phyloP scores from a whole-genome alignment of 2,888 invertebrate species.

The Noctua fimbriata region DNA sequence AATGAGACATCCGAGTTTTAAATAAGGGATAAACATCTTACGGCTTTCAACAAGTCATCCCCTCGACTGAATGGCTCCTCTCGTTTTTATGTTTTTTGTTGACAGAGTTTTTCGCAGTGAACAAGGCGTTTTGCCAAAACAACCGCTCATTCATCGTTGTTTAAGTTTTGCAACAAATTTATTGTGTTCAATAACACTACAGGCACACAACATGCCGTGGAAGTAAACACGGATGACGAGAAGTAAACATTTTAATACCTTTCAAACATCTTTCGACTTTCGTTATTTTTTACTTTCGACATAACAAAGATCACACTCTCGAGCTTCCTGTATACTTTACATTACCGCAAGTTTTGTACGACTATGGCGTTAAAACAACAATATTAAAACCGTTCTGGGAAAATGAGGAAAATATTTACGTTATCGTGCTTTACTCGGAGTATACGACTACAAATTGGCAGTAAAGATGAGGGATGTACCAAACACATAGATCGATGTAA shows the following conservation, averaged over 20 bases:
- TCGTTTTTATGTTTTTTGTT: slow-evolving; percentile 38
- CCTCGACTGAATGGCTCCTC: slow-evolving; percentile 28
- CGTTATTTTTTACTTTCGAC: slow-evolving; percentile 57
- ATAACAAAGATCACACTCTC: slow-evolving; percentile 57
- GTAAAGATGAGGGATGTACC: slow-evolving; percentile 34
- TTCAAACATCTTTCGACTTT: slow-evolving; percentile 40
- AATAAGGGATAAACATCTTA: slow-evolving; percentile 46
- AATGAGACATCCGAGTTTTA: slow-evolving; percentile 43
- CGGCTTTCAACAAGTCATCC: slow-evolving; percentile 53
- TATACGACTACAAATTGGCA: slow-evolving; percentile 29
- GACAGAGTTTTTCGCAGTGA: slow-evolving; percentile 42
- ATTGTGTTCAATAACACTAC: slow-evolving; percentile 53
- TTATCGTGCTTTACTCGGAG: slow-evolving; percentile 25
- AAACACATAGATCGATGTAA: slow-evolving; percentile 36
- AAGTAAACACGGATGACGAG: slow-evolving; percentile 57
- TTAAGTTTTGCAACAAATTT: slow-evolving; percentile 61
- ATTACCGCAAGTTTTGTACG: slow-evolving; percentile 37
- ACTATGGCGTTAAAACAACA: slow-evolving; percentile 47
- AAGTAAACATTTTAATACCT: slow-evolving; percentile 59
- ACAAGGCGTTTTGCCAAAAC: slow-evolving; percentile 57
- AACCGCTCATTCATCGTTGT: slow-evolving; percentile 56
- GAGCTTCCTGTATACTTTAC: slow-evolving; percentile 42
- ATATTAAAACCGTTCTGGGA: slow-evolving; percentile 35
- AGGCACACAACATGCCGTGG: slow-evolving; percentile 37
- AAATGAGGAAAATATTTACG: slow-evolving; percentile 55